Evolutionary conservation across 2,113 vertebrate genomes (phyloP).

Genomic region (Eubucco bourcierii): DNA sequence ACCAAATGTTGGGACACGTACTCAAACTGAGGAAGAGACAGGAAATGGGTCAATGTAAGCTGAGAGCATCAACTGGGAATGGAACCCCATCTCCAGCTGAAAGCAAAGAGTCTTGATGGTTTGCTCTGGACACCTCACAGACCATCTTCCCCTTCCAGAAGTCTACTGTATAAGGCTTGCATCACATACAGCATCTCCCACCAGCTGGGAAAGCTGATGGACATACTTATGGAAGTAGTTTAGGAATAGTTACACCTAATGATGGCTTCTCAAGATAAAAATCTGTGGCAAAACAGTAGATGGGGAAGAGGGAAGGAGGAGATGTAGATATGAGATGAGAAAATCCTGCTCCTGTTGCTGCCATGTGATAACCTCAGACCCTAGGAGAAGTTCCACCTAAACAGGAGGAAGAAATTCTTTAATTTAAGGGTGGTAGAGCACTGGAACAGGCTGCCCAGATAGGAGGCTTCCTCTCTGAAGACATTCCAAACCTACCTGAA

Average conservation of each 20-base stretch:
- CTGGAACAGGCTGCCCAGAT: too few species aligned
- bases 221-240: accelerated
- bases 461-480: too few species aligned
- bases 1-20: slow-evolving; percentile 96
- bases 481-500: too few species aligned
- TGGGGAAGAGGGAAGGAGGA: neutral
- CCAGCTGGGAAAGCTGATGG: neutral
- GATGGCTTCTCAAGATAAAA: neutral
- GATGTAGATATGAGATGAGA: neutral
- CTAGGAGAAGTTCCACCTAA: too few species aligned
- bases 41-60: accelerated
- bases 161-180: neutral
- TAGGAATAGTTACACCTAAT: neutral
- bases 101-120: neutral
- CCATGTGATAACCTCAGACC: neutral
- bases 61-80: neutral
- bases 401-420: too few species aligned
- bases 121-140: neutral
- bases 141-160: neutral
- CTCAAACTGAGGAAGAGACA: slow-evolving; percentile 85
- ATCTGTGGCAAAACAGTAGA: neutral
- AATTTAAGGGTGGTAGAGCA: too few species aligned
- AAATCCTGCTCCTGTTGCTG: neutral
- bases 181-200: neutral
- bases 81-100: neutral